A percentile compares a stretch with the other conserved stretches of the same genome.
phyloP scores from a whole-genome alignment of 2,888 invertebrate species.

The Catocala nupta region DNA sequence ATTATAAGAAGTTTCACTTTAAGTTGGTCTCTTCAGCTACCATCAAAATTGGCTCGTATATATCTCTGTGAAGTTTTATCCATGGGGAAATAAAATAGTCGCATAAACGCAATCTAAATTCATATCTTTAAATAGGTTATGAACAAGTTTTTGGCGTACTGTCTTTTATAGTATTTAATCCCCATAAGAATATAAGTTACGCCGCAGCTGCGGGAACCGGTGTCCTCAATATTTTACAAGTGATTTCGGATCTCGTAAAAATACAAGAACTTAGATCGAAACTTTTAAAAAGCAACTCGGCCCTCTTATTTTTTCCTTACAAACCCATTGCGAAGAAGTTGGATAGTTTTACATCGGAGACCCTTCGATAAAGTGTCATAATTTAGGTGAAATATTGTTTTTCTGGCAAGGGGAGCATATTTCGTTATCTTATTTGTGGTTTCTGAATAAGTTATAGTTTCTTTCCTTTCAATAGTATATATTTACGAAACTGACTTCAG shows the following conservation, averaged over 20 bases:
- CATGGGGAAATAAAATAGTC: conserved; percentile 9
- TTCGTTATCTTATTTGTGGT: conserved; percentile 72
- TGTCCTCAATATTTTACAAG: conserved; percentile 75
- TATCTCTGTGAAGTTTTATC: no score
- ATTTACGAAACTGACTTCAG: conserved; percentile 51
- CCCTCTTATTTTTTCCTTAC: conserved; percentile 75
- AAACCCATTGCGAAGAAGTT: conserved; percentile 74
- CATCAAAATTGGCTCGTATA: no score
- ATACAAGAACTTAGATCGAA: conserved; percentile 69
- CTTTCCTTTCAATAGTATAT: conserved; percentile 53
- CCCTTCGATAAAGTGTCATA: conserved; percentile 82
- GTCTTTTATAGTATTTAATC: conserved; percentile 55
- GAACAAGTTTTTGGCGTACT: conserved; percentile 37
- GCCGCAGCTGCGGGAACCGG: conserved; percentile 62
- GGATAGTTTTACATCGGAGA: conserved; percentile 79
- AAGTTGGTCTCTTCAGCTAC: no score
- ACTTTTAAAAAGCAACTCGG: conserved; percentile 74
- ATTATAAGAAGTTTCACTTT: background rate
- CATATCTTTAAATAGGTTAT: conserved; percentile 18
- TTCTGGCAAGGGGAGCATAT: conserved; percentile 67
- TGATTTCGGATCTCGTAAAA: conserved; percentile 75
- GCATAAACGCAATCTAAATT: conserved; percentile 17
- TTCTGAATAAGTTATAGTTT: conserved; percentile 65
- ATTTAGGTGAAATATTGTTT: conserved; percentile 80
- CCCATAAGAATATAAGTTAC: conserved; percentile 68